Conservation (phyloP, 2,797 vertebrate species). For the Echiichthys vipera region DNA sequence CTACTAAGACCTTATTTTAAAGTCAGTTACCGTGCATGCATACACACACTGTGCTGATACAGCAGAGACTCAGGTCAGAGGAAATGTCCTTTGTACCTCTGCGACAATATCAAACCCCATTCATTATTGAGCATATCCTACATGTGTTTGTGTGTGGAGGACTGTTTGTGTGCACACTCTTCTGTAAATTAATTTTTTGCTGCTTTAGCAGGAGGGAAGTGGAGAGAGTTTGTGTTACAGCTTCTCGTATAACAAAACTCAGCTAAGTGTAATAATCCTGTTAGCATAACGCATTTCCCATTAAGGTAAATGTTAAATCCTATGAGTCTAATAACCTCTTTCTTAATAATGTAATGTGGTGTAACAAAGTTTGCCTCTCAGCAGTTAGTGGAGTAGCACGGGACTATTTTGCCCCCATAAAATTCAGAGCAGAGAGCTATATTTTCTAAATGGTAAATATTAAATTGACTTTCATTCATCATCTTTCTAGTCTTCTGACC, state of each 20-base stretch:
- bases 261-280: conserved; percentile 27
- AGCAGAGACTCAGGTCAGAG: conserved; percentile 56
- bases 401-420: neutral
- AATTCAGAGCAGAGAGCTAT: neutral
- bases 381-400: neutral
- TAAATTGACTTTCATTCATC: no score
- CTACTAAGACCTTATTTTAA: conserved; percentile 23
- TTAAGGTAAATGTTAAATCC: conserved; percentile 42
- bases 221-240: neutral
- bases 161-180: neutral
- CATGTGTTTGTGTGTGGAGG: conserved; percentile 7
- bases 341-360: conserved; percentile 25
- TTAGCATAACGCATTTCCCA: conserved; percentile 30
- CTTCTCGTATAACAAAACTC: conserved; percentile 17
- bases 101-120: conserved; percentile 46
- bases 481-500: no score
- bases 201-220: neutral
- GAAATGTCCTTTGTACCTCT: conserved; percentile 56
- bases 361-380: conserved; percentile 22
- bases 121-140: conserved; percentile 50
- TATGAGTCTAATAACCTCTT: conserved; percentile 15
- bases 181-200: neutral
- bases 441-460: no score
- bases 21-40: conserved; percentile 18
- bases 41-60: conserved; percentile 41